Conservation (phyloP, 2,113 vertebrate genomes). For the Hipposideros armiger region DNA sequence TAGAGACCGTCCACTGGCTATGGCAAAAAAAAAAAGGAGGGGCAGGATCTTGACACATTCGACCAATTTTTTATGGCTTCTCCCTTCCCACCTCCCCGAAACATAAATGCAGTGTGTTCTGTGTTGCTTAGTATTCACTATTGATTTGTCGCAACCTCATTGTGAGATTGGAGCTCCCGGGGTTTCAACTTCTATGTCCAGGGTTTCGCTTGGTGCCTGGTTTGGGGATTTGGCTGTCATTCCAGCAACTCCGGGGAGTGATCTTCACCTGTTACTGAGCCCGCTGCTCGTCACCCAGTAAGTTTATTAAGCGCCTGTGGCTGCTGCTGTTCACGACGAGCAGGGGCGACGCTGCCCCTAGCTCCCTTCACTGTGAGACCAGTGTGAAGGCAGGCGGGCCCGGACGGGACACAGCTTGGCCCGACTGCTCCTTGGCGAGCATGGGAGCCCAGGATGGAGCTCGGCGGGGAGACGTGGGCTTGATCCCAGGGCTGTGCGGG, state of each 20-base stretch:
- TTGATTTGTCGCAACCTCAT: too few species aligned
- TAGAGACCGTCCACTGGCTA: background rate
- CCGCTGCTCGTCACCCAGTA: rapidly evolving
- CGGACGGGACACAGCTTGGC: rapidly evolving
- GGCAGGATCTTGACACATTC: background rate
- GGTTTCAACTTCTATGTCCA: rapidly evolving
- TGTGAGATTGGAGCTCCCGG: rapidly evolving
- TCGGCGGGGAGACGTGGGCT: background rate
- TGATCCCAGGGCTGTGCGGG: rapidly evolving
- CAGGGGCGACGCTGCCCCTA: background rate
- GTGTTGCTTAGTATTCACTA: background rate
- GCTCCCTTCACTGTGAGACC: background rate
- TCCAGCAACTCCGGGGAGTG: rapidly evolving
- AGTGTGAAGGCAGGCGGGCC: rapidly evolving
- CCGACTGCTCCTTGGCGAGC: rapidly evolving
- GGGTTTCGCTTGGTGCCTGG: background rate
- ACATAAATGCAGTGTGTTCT: background rate
- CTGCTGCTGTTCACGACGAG: rapidly evolving
- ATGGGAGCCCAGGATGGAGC: background rate
- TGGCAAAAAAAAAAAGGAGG: background rate
- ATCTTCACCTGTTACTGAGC: rapidly evolving
- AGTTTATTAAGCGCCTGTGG: rapidly evolving
- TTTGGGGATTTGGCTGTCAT: rapidly evolving
- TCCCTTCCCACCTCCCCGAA: rapidly evolving
- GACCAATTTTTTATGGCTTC: background rate